A percentile compares a stretch with the other conserved stretches of the same genome.
Evolutionary conservation across 2,888 invertebrate species (phyloP).

Genomic region (Lacanobia oleracea): DNA sequence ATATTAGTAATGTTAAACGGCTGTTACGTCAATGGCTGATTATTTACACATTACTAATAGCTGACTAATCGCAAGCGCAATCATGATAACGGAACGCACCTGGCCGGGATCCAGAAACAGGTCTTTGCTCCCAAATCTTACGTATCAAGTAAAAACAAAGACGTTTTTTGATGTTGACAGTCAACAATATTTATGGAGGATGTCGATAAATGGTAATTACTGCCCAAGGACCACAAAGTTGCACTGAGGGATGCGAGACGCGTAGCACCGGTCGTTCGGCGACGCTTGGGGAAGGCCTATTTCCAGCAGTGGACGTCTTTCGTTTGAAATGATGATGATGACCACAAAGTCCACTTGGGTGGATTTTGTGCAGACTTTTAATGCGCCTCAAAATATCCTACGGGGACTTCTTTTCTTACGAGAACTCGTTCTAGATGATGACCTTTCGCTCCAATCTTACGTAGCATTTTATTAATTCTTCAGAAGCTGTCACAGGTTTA

Average conservation of each 20-base stretch:
- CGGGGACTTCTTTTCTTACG: background rate
- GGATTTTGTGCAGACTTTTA: background rate
- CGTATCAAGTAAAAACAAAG: background rate
- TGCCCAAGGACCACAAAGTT: too few species aligned
- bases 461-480: background rate
- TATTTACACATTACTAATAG: conserved; percentile 42
- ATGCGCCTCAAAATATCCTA: background rate
- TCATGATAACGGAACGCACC: conserved; percentile 28
- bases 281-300: too few species aligned
- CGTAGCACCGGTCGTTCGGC: too few species aligned
- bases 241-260: too few species aligned
- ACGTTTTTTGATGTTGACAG: background rate
- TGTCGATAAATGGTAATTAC: too few species aligned
- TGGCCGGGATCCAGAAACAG: conserved; percentile 44
- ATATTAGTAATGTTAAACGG: conserved; percentile 27
- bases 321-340: too few species aligned
- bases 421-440: background rate
- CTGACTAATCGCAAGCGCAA: conserved; percentile 46
- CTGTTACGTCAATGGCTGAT: conserved; percentile 37
- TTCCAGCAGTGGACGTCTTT: too few species aligned
- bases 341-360: too few species aligned
- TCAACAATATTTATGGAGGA: too few species aligned
- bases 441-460: background rate
- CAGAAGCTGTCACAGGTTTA: background rate
- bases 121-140: conserved; percentile 32